Percentiles rank a stretch among this genome's conserved stretches.
These are phyloP conservation scores for Enteromius treurensis DNA, from an alignment of 2,797 vertebrate species.

Conservation along the genomic window DNA sequence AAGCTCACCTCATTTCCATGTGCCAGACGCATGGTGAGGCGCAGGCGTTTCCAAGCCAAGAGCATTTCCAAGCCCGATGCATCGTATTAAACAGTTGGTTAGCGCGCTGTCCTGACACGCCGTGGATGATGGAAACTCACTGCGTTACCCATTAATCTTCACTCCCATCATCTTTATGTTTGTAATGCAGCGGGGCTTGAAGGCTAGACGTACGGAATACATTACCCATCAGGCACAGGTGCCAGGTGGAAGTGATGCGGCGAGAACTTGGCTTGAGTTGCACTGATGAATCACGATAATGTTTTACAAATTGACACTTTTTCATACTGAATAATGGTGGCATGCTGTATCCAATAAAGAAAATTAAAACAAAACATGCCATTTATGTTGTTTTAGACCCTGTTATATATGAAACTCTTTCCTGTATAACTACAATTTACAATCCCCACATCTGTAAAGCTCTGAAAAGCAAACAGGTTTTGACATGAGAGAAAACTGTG, in stretches of 20 bases:
- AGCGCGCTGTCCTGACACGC: conserved; percentile 58
- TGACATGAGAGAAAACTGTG: neutral
- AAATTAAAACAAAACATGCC: neutral
- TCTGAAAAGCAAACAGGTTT: neutral
- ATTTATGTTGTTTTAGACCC: neutral
- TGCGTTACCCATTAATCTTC: conserved; percentile 64
- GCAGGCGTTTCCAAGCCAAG: conserved; percentile 36
- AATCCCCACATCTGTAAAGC: neutral
- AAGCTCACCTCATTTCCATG: conserved; percentile 63
- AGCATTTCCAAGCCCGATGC: conserved; percentile 67
- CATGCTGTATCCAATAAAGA: neutral
- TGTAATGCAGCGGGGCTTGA: conserved; percentile 51
- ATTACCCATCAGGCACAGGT: conserved; percentile 47
- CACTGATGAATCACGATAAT: neutral
- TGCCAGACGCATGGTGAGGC: conserved; percentile 48
- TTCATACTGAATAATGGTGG: neutral
- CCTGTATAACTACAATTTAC: neutral
- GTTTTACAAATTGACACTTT: conserved; percentile 19
- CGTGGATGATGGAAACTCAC: conserved; percentile 63
- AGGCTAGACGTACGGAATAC: conserved; percentile 58
- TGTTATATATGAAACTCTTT: neutral
- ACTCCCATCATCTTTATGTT: conserved; percentile 61
- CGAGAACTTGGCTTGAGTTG: conserved; percentile 35
- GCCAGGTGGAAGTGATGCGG: conserved; percentile 34
- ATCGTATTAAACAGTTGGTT: conserved; percentile 64